These are phyloP conservation scores for Cebidichthys violaceus DNA, from an alignment of 2,113 vertebrate species.

Conservation along the genomic window DNA sequence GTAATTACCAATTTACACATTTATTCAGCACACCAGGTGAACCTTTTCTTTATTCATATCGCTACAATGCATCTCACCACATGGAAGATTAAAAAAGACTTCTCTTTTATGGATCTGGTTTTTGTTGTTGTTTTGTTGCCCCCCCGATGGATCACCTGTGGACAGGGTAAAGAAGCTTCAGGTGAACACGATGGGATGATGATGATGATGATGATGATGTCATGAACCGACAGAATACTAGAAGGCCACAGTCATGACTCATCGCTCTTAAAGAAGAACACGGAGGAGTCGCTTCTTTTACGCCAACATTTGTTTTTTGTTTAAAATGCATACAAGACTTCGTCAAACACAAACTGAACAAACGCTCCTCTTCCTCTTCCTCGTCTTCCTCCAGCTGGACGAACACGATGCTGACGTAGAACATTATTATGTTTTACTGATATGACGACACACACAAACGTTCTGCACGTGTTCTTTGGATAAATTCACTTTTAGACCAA, in stretches of 20 bases:
- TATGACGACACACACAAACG: constrained; percentile 70
- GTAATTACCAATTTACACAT: constrained; percentile 88
- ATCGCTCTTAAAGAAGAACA: constrained; percentile 36
- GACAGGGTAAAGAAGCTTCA: constrained; percentile 80
- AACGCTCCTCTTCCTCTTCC: background rate
- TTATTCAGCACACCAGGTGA: constrained; percentile 85
- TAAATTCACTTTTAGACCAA: constrained; percentile 56
- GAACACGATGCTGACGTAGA: constrained; percentile 44
- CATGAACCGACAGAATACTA: constrained; percentile 82
- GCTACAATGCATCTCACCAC: constrained; percentile 87
- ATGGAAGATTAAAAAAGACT: constrained; percentile 84
- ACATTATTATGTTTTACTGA: constrained; percentile 52
- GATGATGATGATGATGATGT: constrained; percentile 62
- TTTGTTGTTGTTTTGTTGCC: constrained; percentile 2
- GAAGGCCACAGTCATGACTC: constrained; percentile 85
- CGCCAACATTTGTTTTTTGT: background rate
- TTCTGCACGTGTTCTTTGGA: constrained; percentile 80
- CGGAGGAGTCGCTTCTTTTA: constrained; percentile 31
- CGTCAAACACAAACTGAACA: constrained; percentile 24
- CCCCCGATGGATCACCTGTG: constrained; percentile 79
- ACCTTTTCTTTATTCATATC: constrained; percentile 81
- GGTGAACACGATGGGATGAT: constrained; percentile 66
- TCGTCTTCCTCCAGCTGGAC: constrained; percentile 3
- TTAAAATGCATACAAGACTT: constrained; percentile 57
- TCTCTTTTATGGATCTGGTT: constrained; percentile 33